Evolutionary conservation across 2,888 invertebrate species (phyloP).

Genomic region (Ochropleura leucogaster): DNA sequence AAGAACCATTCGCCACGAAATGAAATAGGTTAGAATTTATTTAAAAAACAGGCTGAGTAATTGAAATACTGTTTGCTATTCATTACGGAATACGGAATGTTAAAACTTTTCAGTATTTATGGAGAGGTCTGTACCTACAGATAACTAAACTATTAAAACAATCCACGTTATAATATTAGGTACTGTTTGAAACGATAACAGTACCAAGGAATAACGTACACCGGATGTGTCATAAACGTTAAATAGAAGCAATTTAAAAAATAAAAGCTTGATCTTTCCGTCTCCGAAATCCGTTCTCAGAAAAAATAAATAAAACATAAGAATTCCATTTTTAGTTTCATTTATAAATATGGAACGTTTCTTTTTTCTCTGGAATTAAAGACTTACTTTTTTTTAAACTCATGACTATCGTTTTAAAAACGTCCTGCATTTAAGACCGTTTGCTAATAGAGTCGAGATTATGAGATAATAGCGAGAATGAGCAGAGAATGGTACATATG

Average conservation of each 20-base stretch:
- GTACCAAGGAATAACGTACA: neutral
- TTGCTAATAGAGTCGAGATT: slow-evolving; percentile 39
- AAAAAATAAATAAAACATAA: slow-evolving; percentile 22
- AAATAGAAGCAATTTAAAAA: neutral
- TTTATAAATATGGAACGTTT: neutral
- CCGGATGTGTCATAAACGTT: neutral
- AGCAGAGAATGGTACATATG: slow-evolving; percentile 17
- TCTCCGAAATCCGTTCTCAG: slow-evolving; percentile 1
- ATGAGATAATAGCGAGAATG: slow-evolving; percentile 39
- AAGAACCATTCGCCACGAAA: neutral
- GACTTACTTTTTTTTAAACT: neutral
- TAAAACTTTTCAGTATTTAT: neutral
- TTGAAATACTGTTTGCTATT: neutral
- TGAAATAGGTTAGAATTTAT: neutral
- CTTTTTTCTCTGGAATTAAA: neutral
- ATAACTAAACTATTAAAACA: neutral
- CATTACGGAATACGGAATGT: neutral
- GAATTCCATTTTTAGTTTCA: neutral
- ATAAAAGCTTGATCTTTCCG: slow-evolving; percentile 6
- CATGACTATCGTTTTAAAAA: slow-evolving; percentile 19
- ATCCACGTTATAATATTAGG: neutral
- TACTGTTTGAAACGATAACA: neutral
- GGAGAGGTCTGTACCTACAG: neutral
- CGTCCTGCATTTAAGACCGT: slow-evolving; percentile 31
- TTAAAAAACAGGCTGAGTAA: neutral